phyloP scores from a whole-genome alignment of 2,888 invertebrate species.

The Pristionchus mayeri region DNA sequence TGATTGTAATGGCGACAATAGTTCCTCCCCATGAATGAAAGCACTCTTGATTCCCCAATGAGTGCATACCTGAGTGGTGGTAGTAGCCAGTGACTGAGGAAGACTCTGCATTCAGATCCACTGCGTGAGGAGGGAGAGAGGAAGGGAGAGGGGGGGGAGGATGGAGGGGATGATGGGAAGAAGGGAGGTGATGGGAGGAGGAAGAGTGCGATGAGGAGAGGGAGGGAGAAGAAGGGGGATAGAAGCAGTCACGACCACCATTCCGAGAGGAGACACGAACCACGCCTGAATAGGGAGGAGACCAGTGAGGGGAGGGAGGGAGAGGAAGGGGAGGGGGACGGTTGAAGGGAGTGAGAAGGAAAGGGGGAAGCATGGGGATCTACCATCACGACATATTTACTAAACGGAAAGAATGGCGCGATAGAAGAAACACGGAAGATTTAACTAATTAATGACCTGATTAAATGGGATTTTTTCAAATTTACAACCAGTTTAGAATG shows the following conservation, averaged over 20 bases:
- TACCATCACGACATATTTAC: constrained; percentile 4
- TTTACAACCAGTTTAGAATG: too few relatives aligned
- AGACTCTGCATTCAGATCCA: constrained; percentile 53
- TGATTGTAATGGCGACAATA: not conserved
- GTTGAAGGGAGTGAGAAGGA: too few relatives aligned
- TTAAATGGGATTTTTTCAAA: too few relatives aligned
- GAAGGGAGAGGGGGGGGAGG: constrained; percentile 43
- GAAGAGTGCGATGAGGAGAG: constrained; percentile 5
- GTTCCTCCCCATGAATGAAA: not conserved
- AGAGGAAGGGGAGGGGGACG: not conserved
- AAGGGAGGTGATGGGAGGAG: constrained; percentile 12
- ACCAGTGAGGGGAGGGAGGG: not conserved
- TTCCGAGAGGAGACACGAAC: constrained; percentile 43
- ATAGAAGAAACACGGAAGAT: not conserved
- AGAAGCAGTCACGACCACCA: constrained; percentile 16
- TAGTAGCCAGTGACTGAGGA: constrained; percentile 53
- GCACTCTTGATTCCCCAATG: not conserved
- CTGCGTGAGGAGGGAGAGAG: not conserved
- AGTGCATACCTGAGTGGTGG: constrained; percentile 17
- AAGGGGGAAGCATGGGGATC: not conserved
- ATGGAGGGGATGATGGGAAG: constrained; percentile 1
- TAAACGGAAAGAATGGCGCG: not conserved
- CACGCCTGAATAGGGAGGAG: not conserved
- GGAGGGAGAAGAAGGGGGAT: constrained; percentile 24
- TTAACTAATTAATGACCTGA: too few relatives aligned